Percentiles rank a stretch among this genome's conserved stretches.
phyloP scores from a whole-genome alignment of 2,113 vertebrate species.

The Smithornis capensis region DNA sequence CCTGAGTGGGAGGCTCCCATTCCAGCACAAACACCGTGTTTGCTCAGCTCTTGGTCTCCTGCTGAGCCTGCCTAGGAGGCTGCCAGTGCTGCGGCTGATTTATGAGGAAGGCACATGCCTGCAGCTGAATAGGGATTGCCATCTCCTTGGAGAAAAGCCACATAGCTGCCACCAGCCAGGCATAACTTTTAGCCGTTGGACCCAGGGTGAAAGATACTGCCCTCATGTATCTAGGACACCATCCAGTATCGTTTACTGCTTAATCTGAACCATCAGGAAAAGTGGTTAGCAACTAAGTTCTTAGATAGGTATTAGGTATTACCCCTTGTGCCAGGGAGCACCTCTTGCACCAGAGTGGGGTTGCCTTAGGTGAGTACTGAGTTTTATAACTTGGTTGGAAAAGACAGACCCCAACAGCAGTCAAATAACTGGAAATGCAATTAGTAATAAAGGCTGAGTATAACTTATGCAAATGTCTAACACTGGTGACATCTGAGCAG shows the following conservation, averaged over 20 bases:
- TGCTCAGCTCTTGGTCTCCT: background rate
- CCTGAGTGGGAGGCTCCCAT: background rate
- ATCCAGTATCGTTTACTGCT: background rate
- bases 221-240: background rate
- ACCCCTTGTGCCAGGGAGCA: background rate
- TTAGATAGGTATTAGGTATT: background rate
- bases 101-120: slow-evolving; percentile 30
- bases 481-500: slow-evolving; percentile 1
- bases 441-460: background rate
- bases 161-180: slow-evolving; percentile 24
- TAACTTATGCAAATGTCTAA: background rate
- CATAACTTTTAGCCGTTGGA: background rate
- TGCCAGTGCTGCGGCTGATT: background rate
- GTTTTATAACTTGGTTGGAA: background rate
- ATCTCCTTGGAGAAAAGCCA: slow-evolving; percentile 35
- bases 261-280: background rate
- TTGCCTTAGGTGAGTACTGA: background rate
- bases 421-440: background rate
- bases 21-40: background rate
- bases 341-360: fast-evolving
- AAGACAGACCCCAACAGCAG: background rate
- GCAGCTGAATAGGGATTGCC: background rate
- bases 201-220: background rate
- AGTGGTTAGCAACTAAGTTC: background rate
- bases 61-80: background rate